These are phyloP conservation scores for Galeopterus variegatus DNA, from an alignment of 2,113 vertebrate species.

Conservation along the genomic window DNA sequence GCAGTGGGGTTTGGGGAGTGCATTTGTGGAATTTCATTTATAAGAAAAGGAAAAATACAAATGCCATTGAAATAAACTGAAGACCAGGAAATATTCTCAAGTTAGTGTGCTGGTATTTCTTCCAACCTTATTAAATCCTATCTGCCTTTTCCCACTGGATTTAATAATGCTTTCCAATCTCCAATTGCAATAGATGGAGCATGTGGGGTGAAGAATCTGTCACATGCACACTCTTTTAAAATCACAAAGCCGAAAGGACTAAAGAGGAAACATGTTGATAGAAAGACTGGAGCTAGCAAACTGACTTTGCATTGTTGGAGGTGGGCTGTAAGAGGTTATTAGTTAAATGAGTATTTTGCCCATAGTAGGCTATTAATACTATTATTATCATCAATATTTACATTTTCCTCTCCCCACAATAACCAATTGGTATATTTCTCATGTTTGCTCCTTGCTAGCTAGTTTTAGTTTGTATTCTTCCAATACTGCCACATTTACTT, in stretches of 20 bases:
- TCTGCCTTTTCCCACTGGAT: background rate
- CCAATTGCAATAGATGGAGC: background rate
- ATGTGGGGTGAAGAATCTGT: background rate
- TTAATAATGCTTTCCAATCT: conserved; percentile 9
- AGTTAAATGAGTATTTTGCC: background rate
- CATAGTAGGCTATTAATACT: background rate
- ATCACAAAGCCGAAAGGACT: background rate
- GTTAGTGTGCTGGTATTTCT: background rate
- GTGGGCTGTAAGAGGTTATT: background rate
- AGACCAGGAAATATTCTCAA: background rate
- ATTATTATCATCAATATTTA: background rate
- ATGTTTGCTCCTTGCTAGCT: background rate
- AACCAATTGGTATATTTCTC: background rate
- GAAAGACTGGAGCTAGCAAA: background rate
- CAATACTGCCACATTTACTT: background rate
- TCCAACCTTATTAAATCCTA: background rate
- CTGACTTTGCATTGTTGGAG: background rate
- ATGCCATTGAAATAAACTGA: background rate
- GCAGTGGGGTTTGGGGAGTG: background rate
- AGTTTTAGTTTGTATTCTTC: background rate
- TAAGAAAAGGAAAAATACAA: background rate
- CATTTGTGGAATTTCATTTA: conserved; percentile 28
- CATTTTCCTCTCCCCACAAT: background rate
- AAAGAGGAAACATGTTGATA: background rate
- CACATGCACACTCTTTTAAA: background rate